Conservation (phyloP, 2,888 invertebrate genomes). For the Latrodectus hesperus region DNA sequence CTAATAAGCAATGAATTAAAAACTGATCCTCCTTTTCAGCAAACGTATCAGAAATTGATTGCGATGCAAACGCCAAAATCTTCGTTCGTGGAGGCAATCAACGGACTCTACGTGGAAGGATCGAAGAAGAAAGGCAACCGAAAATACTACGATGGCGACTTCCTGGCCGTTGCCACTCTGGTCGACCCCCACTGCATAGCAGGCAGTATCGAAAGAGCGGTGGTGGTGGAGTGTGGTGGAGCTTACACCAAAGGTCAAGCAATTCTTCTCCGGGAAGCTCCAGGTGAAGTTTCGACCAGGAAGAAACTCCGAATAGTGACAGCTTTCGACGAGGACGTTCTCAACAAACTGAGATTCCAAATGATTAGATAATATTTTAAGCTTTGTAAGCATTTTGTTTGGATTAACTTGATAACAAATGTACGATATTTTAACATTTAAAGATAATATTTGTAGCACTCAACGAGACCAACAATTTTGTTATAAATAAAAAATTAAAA, state of each 20-base stretch:
- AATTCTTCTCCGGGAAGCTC: not conserved
- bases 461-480: too few species aligned
- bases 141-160: slow-evolving; percentile 37
- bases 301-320: not conserved
- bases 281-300: not conserved
- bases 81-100: slow-evolving; percentile 23
- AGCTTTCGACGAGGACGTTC: not conserved
- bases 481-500: too few species aligned
- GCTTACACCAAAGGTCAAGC: slow-evolving; percentile 11
- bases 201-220: not conserved
- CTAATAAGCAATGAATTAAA: too few species aligned
- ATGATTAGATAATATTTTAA: not conserved
- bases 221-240: slow-evolving; percentile 32
- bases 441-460: too few species aligned
- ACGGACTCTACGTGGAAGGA: not conserved
- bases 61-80: slow-evolving; percentile 28
- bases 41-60: slow-evolving; percentile 17
- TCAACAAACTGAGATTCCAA: not conserved
- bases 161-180: slow-evolving; percentile 40
- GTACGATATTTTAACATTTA: too few species aligned
- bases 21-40: slow-evolving; percentile 9
- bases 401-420: too few species aligned
- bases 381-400: too few species aligned
- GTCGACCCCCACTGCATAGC: slow-evolving; percentile 37
- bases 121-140: slow-evolving; percentile 1